Evolutionary conservation across 2,113 vertebrate genomes (phyloP), one percentile per base, ranked within the genome.

Genomic region (Cercopithecus mona): DNA sequence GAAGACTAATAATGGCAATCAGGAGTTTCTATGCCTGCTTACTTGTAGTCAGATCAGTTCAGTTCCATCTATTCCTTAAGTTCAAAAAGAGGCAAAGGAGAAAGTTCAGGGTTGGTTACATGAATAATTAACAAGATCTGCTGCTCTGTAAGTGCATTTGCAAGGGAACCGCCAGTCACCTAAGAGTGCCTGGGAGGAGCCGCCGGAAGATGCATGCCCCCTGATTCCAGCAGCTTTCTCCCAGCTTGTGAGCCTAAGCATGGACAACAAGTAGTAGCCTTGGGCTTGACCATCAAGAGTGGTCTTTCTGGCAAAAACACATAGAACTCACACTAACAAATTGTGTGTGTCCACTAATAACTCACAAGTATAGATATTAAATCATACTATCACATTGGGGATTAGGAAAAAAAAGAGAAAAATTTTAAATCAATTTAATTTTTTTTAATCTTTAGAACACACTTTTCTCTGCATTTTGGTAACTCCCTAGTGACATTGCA

Each of bases 1-100:
- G 73, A 90, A 76, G 68, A 89, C 85, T 91, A 94, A 70, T 82
- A 90, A 91, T 45, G 82, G 45, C 55, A 48, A 30, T 64, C 86
- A 85, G 45, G 22, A 92, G 22, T 30, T 75, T 85, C 40, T 61
- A 27, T 8, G 66, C n/a, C 68, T 92, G 45, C 87, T 88, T 81
- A 90, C 57, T 76, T 80, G 40, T 83, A 64, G 35, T 90, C 85
- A 85, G 32, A 64, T 64, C 61, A 64, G 20, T 75, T 48, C 64
- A 88, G 13, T 78, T 45, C 22, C 52, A 35, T 80, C 55, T 92
- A 83, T 97, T 86, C 85, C 78, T 61, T 86, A 75, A 90, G 5
- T 82, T 86, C 27, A 81, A 55, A 85, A 83, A 94, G 25, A 75
- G 78, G 32, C 40, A 52, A 66, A 78, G n/a, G 83, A 94, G 78